phyloP scores from a whole-genome alignment of 2,888 invertebrate species.

The Teleiodes luculella region DNA sequence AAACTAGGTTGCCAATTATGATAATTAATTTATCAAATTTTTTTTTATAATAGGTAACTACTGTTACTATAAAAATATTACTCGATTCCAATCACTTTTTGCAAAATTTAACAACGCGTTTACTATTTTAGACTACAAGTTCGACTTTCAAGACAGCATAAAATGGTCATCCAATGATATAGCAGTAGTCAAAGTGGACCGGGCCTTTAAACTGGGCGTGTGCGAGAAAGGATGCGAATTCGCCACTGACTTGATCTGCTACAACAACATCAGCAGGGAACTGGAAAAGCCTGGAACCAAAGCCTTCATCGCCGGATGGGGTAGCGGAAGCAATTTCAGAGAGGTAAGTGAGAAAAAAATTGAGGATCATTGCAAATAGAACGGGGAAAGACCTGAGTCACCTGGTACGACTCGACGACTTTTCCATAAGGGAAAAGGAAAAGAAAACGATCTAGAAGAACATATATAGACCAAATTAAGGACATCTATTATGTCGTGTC shows the following conservation, averaged over 20 bases:
- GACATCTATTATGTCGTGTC: too few species aligned
- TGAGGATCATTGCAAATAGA: not conserved
- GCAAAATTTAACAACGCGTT: not conserved
- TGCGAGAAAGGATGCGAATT: slow-evolving; percentile 61
- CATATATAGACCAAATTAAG: too few species aligned
- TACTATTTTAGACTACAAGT: slow-evolving; percentile 59
- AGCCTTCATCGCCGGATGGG: slow-evolving; percentile 67
- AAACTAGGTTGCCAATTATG: too few species aligned
- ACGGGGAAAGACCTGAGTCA: too few species aligned
- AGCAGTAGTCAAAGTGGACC: slow-evolving; percentile 67
- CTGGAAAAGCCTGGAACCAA: slow-evolving; percentile 66
- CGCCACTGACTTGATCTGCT: slow-evolving; percentile 47
- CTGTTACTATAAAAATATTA: not conserved
- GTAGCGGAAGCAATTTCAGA: slow-evolving; percentile 67
- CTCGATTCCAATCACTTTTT: too few species aligned
- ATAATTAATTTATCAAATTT: too few species aligned
- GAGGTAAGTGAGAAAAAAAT: slow-evolving; percentile 45
- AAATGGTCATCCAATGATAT: slow-evolving; percentile 74
- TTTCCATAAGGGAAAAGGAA: too few species aligned
- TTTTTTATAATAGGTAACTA: too few species aligned
- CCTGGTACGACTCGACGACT: too few species aligned
- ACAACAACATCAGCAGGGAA: slow-evolving; percentile 64
- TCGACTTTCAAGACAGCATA: slow-evolving; percentile 71
- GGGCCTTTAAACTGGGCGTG: slow-evolving; percentile 60
- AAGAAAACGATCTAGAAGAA: too few species aligned